Conservation (phyloP, 1,140 invertebrate species). For the Ceratosolen solmsi region DNA sequence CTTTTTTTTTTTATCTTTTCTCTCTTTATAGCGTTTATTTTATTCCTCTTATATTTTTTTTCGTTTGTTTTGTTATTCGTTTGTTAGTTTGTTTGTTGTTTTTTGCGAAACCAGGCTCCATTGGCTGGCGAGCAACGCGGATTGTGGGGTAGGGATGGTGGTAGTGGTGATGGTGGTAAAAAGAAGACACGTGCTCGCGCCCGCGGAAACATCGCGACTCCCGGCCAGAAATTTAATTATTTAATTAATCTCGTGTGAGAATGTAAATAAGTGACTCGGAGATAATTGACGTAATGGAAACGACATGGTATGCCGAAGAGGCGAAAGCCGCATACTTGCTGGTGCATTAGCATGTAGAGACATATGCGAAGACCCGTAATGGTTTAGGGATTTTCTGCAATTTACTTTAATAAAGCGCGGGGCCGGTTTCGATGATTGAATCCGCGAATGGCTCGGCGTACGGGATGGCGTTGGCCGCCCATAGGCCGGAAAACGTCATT, state of each 20-base stretch:
- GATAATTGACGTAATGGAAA: neutral
- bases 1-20: no score
- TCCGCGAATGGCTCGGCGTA: neutral
- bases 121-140: no score
- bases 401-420: constrained; percentile 10
- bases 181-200: neutral
- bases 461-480: no score
- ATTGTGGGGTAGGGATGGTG: no score
- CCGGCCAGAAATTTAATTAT: constrained; percentile 13
- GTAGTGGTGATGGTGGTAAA: no score
- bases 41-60: no score
- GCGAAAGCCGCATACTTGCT: neutral
- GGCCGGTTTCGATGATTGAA: neutral
- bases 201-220: neutral
- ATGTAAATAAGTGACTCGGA: constrained; percentile 10
- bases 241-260: constrained; percentile 21
- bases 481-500: neutral
- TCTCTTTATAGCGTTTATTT: no score
- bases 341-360: neutral
- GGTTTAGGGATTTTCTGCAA: constrained; percentile 4
- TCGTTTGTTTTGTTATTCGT: no score
- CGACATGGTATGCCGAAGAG: neutral
- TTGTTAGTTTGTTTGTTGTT: no score
- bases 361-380: neutral
- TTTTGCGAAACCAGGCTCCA: no score